Conservation (phyloP, 2,888 invertebrate species). For the Andrena fulva region DNA sequence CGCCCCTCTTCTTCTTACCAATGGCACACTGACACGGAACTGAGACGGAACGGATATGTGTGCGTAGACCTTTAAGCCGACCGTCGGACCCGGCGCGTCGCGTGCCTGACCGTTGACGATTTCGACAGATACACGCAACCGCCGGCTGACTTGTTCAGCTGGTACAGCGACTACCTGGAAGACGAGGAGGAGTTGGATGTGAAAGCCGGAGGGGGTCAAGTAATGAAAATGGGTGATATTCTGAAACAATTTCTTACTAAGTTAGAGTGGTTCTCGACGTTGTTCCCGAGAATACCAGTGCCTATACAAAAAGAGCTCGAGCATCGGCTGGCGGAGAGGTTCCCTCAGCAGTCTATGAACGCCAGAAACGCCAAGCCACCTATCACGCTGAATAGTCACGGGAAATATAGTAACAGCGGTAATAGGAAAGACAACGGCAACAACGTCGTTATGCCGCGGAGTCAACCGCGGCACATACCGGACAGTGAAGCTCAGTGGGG, state of each 20-base stretch:
- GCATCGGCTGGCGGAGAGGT: constrained; percentile 88
- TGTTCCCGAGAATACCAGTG: constrained; percentile 99
- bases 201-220: constrained; percentile 98
- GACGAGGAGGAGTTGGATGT: constrained; percentile 99
- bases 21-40: too few relatives aligned
- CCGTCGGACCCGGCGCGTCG: neutral
- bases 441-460: constrained; percentile 72
- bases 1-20: too few relatives aligned
- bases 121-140: constrained; percentile 95
- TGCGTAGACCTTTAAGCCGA: too few relatives aligned
- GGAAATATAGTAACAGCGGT: constrained; percentile 78
- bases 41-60: too few relatives aligned
- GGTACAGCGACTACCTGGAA: constrained; percentile 98
- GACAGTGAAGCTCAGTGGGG: constrained; percentile 84
- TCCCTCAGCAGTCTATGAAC: constrained; percentile 86
- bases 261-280: constrained; percentile 99
- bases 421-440: constrained; percentile 80
- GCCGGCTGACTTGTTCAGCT: constrained; percentile 97
- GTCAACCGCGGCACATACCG: constrained; percentile 81
- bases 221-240: constrained; percentile 96
- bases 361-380: constrained; percentile 83
- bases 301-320: constrained; percentile 98
- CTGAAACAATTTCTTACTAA: constrained; percentile 96
- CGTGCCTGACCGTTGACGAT: neutral
- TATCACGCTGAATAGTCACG: constrained; percentile 82